A percentile compares a stretch with the other conserved stretches of the same genome.
These are phyloP conservation scores for Ondatra zibethicus DNA, from an alignment of 2,113 vertebrate species.

Conservation along the genomic window DNA sequence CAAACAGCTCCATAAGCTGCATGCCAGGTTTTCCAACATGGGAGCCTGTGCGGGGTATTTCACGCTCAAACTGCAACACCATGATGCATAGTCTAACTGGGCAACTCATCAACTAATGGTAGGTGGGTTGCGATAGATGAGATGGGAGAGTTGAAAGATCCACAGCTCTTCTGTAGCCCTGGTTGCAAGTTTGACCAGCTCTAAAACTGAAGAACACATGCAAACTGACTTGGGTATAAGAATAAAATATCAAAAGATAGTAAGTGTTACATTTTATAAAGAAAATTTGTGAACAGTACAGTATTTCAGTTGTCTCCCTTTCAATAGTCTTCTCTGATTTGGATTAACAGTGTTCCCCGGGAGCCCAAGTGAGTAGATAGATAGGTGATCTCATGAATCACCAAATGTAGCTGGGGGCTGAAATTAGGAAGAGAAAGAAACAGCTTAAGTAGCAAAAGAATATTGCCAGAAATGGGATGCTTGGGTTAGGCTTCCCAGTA, in stretches of 20 bases:
- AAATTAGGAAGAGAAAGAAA: neutral
- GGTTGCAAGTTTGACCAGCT: neutral
- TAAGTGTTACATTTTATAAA: neutral
- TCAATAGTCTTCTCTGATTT: neutral
- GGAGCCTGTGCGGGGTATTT: neutral
- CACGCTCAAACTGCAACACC: neutral
- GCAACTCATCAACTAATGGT: neutral
- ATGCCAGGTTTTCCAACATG: neutral
- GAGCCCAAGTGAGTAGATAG: neutral
- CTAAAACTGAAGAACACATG: neutral
- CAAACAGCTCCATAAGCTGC: neutral
- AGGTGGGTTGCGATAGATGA: neutral
- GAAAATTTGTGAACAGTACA: neutral
- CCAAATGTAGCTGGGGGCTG: neutral
- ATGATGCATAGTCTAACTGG: neutral
- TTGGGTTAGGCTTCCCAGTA: neutral
- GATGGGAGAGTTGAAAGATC: neutral
- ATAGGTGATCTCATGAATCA: neutral
- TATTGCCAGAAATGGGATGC: neutral
- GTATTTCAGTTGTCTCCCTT: constrained; percentile 15
- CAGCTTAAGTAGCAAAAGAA: neutral
- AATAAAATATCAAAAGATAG: neutral
- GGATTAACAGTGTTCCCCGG: neutral
- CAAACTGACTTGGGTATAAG: neutral
- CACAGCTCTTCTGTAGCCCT: neutral